Conservation (phyloP, 2,797 vertebrate species). For the Ctenopoma kingsleyae region DNA sequence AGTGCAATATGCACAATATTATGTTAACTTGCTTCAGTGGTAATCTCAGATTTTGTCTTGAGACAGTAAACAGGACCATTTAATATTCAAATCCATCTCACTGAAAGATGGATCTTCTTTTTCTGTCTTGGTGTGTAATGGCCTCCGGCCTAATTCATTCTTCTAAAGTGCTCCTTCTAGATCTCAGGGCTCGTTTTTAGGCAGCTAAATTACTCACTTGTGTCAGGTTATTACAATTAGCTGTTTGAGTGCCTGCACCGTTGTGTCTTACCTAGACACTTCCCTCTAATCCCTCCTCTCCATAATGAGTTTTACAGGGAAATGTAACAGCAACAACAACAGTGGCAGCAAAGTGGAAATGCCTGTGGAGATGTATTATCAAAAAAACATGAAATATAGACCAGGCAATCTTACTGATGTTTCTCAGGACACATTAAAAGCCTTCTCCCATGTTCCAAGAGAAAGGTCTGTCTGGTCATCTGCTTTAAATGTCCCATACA, state of each 20-base stretch:
- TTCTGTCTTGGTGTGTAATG: constrained; percentile 65
- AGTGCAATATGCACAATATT: constrained; percentile 55
- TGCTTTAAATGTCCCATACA: background rate
- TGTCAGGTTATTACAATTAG: constrained; percentile 86
- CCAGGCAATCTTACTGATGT: background rate
- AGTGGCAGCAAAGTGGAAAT: constrained; percentile 67
- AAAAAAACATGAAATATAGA: constrained; percentile 60
- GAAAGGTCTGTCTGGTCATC: background rate
- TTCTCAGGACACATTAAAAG: background rate
- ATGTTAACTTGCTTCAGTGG: constrained; percentile 46
- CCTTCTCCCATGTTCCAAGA: background rate
- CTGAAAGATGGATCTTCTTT: constrained; percentile 68
- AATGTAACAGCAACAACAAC: constrained; percentile 60
- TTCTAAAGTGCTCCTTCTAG: constrained; percentile 72
- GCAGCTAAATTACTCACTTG: constrained; percentile 82
- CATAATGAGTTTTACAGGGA: constrained; percentile 78
- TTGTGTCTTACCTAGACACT: constrained; percentile 71
- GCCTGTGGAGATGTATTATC: constrained; percentile 71
- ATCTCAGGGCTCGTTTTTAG: constrained; percentile 74
- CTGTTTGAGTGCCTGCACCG: constrained; percentile 71
- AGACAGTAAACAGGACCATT: constrained; percentile 49
- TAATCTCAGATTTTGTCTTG: constrained; percentile 51
- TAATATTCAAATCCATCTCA: constrained; percentile 68
- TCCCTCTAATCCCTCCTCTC: constrained; percentile 67
- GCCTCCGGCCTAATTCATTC: constrained; percentile 74